phyloP scores from a whole-genome alignment of 1,140 invertebrate genomes.

The Caligus rogercresseyi region DNA sequence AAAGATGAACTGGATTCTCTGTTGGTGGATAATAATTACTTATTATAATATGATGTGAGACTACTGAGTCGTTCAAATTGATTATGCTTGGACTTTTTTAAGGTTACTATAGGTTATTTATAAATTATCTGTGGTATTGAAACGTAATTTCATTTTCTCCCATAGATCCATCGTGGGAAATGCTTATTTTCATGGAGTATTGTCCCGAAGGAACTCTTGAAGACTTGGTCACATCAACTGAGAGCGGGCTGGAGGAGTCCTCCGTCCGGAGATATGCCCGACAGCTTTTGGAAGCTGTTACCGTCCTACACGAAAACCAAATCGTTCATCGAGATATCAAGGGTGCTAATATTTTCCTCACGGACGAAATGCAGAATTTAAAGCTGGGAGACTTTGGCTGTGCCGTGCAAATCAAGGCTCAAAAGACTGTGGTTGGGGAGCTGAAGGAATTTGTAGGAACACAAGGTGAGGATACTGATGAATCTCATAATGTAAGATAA shows the following conservation, averaged over 20 bases:
- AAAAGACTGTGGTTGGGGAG: slow-evolving; percentile 66
- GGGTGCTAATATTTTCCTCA: slow-evolving; percentile 72
- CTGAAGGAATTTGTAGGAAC: slow-evolving; percentile 68
- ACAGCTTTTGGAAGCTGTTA: slow-evolving; percentile 55
- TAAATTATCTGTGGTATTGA: no score
- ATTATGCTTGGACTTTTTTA: no score
- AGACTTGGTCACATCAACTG: slow-evolving; percentile 41
- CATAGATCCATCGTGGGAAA: slow-evolving; percentile 42
- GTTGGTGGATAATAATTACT: no score
- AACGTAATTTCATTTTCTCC: no score
- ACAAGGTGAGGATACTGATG: slow-evolving; percentile 41
- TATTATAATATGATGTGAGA: no score
- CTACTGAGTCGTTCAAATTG: no score
- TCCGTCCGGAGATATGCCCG: slow-evolving; percentile 57
- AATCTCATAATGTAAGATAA: neutral
- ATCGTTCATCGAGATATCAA: slow-evolving; percentile 71
- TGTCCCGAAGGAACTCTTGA: slow-evolving; percentile 68
- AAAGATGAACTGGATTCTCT: no score
- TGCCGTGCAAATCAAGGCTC: slow-evolving; percentile 63
- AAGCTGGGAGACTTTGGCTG: slow-evolving; percentile 81
- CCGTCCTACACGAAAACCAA: slow-evolving; percentile 49
- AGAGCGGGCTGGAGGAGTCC: slow-evolving; percentile 52
- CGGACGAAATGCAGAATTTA: slow-evolving; percentile 53
- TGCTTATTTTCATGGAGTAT: slow-evolving; percentile 71
- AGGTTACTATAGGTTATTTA: no score